These are phyloP conservation scores for Chrysomallon squamiferum DNA, from an alignment of 1,140 invertebrate species.

Conservation along the genomic window DNA sequence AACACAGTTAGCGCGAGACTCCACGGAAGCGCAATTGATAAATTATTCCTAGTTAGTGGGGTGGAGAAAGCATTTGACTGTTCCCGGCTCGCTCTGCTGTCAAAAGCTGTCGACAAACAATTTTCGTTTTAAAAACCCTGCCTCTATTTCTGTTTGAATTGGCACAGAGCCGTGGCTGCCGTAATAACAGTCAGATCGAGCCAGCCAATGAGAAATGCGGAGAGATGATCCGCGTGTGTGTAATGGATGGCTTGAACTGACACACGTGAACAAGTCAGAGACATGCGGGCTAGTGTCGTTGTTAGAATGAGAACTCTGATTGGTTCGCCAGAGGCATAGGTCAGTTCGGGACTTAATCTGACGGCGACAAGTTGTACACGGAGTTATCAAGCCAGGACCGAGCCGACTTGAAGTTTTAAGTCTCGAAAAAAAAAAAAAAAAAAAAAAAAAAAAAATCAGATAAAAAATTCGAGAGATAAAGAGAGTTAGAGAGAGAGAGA, in stretches of 20 bases:
- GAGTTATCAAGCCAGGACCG: neutral
- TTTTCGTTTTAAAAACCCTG: neutral
- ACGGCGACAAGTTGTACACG: conserved; percentile 2
- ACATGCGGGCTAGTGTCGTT: neutral
- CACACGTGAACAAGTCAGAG: conserved; percentile 3
- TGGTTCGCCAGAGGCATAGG: neutral
- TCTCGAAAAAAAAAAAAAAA: no score
- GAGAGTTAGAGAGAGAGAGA: no score
- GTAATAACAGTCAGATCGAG: neutral
- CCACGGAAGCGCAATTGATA: no score
- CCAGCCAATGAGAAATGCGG: neutral
- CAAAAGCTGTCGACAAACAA: neutral
- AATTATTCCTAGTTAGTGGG: conserved; percentile 1
- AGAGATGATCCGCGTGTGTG: neutral
- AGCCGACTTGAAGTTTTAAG: no score
- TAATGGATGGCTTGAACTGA: neutral
- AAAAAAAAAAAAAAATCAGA: no score
- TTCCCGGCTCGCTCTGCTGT: neutral
- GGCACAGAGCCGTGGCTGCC: neutral
- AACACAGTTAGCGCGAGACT: no score
- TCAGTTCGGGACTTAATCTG: neutral
- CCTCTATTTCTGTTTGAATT: neutral
- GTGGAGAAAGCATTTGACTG: conserved; percentile 5
- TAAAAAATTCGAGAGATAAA: no score
- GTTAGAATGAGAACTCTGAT: neutral